Evolutionary conservation across 2,888 invertebrate species (phyloP).

Genomic region (Drosophila kambysellisi): DNA sequence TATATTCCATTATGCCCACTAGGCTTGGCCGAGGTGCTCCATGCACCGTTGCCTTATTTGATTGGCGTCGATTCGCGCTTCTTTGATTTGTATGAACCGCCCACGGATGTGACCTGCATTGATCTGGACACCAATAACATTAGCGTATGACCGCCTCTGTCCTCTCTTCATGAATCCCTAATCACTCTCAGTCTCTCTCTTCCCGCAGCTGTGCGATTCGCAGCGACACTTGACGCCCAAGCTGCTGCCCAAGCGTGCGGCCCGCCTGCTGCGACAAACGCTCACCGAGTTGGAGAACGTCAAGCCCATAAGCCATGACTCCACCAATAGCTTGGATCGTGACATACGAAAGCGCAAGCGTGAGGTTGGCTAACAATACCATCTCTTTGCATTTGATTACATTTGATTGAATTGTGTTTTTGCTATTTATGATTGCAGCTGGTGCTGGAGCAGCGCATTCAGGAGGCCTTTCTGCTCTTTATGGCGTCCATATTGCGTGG

Average conservation of each 20-base stretch:
- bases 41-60: slow-evolving; percentile 98
- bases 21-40: slow-evolving; percentile 96
- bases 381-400: neutral
- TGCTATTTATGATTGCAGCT: slow-evolving; percentile 86
- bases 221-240: slow-evolving; percentile 93
- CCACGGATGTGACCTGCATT: slow-evolving; percentile 98
- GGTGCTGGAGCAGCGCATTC: slow-evolving; percentile 95
- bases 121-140: slow-evolving; percentile 99
- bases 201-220: slow-evolving; percentile 91
- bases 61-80: slow-evolving; percentile 98
- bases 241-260: slow-evolving; percentile 94
- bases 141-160: slow-evolving; percentile 87
- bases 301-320: slow-evolving; percentile 85
- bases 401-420: neutral
- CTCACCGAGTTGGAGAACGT: slow-evolving; percentile 91
- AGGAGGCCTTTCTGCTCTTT: slow-evolving; percentile 98
- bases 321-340: slow-evolving; percentile 90
- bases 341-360: slow-evolving; percentile 93
- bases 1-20: slow-evolving; percentile 99
- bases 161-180: neutral
- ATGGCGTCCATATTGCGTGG: slow-evolving; percentile 97
- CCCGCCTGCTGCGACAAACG: slow-evolving; percentile 91
- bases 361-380: slow-evolving; percentile 85
- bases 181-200: neutral
- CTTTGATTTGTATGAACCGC: slow-evolving; percentile 98